phyloP scores from a whole-genome alignment of 1,140 invertebrate genomes.

The Drosophila seguyi region DNA sequence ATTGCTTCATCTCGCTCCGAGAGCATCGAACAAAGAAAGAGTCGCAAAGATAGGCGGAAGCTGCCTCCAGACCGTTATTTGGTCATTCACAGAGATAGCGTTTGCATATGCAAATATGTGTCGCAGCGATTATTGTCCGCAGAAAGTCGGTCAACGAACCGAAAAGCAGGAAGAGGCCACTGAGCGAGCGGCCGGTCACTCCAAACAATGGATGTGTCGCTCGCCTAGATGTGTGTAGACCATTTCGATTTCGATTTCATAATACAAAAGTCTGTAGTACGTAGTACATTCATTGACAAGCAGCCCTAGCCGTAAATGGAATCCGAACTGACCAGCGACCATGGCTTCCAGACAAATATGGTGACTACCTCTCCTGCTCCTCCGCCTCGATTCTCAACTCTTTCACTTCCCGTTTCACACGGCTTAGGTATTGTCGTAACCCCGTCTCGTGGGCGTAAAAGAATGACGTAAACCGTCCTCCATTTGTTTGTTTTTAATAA shows the following conservation, averaged over 20 bases:
- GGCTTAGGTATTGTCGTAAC: slow-evolving; percentile 19
- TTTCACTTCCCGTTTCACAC: slow-evolving; percentile 1
- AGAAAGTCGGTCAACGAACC: slow-evolving; percentile 75
- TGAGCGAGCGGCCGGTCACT: slow-evolving; percentile 1
- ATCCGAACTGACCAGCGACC: slow-evolving; percentile 20
- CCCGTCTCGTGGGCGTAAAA: slow-evolving; percentile 48
- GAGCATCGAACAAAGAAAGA: slow-evolving; percentile 21
- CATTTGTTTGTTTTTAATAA: slow-evolving; percentile 38
- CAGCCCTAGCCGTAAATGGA: slow-evolving; percentile 51
- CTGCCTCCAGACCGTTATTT: slow-evolving; percentile 21
- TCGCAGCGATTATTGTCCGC: slow-evolving; percentile 25
- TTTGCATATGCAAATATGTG: slow-evolving; percentile 29
- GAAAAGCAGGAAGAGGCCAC: slow-evolving; percentile 24
- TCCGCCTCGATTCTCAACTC: not conserved
- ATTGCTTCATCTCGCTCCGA: not conserved
- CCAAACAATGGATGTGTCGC: slow-evolving; percentile 6
- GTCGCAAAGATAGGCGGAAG: slow-evolving; percentile 13
- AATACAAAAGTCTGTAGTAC: slow-evolving; percentile 23
- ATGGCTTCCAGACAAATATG: slow-evolving; percentile 70
- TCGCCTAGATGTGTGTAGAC: slow-evolving; percentile 7
- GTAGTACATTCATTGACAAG: slow-evolving; percentile 23
- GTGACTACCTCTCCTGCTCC: slow-evolving; percentile 16
- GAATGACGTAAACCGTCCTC: slow-evolving; percentile 59
- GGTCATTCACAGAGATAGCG: slow-evolving; percentile 23
- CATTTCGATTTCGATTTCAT: slow-evolving; percentile 72